Conservation (phyloP, 2,113 vertebrate genomes). For the Pagrus major region DNA sequence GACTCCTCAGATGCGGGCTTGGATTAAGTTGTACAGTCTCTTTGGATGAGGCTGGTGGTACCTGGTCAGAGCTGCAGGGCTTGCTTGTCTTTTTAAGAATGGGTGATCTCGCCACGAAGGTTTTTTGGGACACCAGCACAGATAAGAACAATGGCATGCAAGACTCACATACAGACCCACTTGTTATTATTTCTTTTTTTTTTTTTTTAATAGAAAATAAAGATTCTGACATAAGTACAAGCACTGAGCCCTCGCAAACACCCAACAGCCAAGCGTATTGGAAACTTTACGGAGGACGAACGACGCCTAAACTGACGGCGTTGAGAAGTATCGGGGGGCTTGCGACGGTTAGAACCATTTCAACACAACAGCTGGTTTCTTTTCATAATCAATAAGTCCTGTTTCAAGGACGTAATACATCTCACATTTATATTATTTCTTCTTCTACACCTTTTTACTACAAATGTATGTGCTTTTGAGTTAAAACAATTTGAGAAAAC, state of each 20-base stretch:
- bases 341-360: conserved; percentile 65
- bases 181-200: conserved; percentile 49
- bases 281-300: conserved; percentile 56
- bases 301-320: conserved; percentile 31
- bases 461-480: conserved; percentile 82
- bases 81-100: conserved; percentile 64
- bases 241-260: conserved; percentile 72
- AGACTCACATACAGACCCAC: conserved; percentile 82
- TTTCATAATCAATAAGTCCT: conserved; percentile 71
- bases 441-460: conserved; percentile 75
- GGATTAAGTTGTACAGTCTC: conserved; percentile 67
- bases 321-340: conserved; percentile 36
- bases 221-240: conserved; percentile 73
- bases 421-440: conserved; percentile 74
- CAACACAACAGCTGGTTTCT: conserved; percentile 77
- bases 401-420: conserved; percentile 64
- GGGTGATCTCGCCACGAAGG: conserved; percentile 59
- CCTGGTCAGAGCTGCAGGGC: conserved; percentile 66
- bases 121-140: conserved; percentile 74
- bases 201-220: conserved; percentile 75
- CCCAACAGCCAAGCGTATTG: conserved; percentile 58
- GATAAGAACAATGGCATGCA: conserved; percentile 83
- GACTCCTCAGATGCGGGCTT: conserved; percentile 49
- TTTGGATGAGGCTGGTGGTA: conserved; percentile 79
- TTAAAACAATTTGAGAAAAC: conserved; percentile 49